Conservation (phyloP, 2,113 vertebrate species). For the mouse (Mus musculus) region GRCm39 chr14:51209501-51210000, state of each 20-base stretch:
- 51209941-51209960: not conserved
- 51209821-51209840: not conserved
- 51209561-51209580: not conserved
- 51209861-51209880: not conserved
- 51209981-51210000: not conserved
- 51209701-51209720: no score
- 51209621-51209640: not conserved
- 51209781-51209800: not conserved
- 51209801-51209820: constrained; percentile 4
- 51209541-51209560: not conserved
- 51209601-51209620: no score
- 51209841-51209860: not conserved
- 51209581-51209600: not conserved
- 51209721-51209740: not conserved
- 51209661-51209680: no score
- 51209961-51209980: not conserved
- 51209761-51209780: no score
- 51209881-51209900: not conserved
- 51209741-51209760: not conserved
- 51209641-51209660: no score
- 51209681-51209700: no score
- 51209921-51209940: not conserved
- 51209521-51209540: not conserved
- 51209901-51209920: not conserved
- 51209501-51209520: not conserved